Evolutionary conservation across 2,797 vertebrate species (phyloP), one percentile per base, ranked within the genome.

Genomic region (Vireo griseus): DNA sequence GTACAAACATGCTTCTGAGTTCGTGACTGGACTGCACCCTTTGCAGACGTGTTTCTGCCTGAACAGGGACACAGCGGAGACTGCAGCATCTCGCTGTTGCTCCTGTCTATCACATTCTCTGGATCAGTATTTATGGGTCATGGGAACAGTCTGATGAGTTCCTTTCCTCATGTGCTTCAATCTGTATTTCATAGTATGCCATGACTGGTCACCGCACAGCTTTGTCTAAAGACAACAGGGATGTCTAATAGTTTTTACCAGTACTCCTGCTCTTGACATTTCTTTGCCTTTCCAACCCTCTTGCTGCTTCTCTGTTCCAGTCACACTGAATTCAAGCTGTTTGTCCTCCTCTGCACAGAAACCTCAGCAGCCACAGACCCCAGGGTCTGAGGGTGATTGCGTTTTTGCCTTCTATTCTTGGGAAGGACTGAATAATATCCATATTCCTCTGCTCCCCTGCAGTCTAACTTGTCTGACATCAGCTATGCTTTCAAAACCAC

Each of bases 351-450:
- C 68, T 66, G 31, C 68, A 58, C 77, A 90, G 67, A 79, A 92
- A 89, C 57, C 35, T 93, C 12, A 0, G 71, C 74, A 87, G 74
- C 55, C 59, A 7, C 74, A 87, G 50, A 67, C 9, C 37, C 13
- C 45, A 33, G 40, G 16, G 61, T 68, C 75, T 90, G 84, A 74
- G 16, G 26, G 45, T 52, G 54, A 83, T 58, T 80, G 72, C 4
- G 6, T 39, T 95, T 95, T 91, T 77, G 76, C 75, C n/a, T 94
- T 74, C 89, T 95, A 81, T 96, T 96, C 79, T 90, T 92, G 91
- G 93, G 66, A 94, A 58, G 5, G 66, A 58, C 86, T 68, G 90
- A 88, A 58, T 63, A 59, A 69, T 66, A 93, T 91, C 87, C 79
- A 84, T 83, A 89, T 75, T 65, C 51, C 47, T 50, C 67, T 88